A percentile compares a stretch with the other conserved stretches of the same genome.
Evolutionary conservation across 2,797 vertebrate genomes (phyloP).

Genomic region (Esox lucius): DNA sequence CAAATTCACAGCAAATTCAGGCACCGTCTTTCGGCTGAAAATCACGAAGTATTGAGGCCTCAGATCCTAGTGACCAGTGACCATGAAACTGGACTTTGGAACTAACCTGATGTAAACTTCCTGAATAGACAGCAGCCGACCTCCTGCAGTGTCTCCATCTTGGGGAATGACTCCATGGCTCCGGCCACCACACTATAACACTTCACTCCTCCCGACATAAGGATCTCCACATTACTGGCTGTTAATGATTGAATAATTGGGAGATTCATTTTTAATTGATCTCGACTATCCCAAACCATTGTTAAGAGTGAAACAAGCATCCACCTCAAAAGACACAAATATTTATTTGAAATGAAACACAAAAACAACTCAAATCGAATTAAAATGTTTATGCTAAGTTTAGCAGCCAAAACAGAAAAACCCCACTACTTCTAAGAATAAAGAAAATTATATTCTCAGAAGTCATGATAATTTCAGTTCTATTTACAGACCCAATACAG

Average conservation of each 20-base stretch:
- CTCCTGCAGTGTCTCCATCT: conserved; percentile 85
- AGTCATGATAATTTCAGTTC: too few relatives aligned
- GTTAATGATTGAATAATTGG: conserved; percentile 27
- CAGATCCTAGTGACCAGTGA: neutral
- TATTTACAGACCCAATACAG: neutral
- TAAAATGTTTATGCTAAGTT: neutral
- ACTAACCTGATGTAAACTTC: conserved; percentile 88
- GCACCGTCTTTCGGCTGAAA: neutral
- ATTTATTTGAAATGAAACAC: too few relatives aligned
- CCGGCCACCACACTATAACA: conserved; percentile 85
- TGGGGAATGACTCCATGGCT: conserved; percentile 81
- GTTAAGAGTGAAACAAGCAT: conserved; percentile 5
- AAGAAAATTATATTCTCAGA: neutral
- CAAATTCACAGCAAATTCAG: neutral
- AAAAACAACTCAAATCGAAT: neutral
- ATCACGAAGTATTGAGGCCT: neutral
- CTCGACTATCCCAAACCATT: neutral
- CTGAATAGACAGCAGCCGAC: conserved; percentile 85
- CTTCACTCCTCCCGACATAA: conserved; percentile 93
- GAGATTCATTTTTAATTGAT: neutral
- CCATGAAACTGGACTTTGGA: neutral
- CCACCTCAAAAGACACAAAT: neutral
- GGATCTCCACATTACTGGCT: conserved; percentile 92
- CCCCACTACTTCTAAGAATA: neutral
- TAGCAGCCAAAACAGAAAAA: conserved; percentile 5